These are phyloP conservation scores for Neodiprion virginianus DNA, from an alignment of 1,140 invertebrate genomes.

Conservation along the genomic window DNA sequence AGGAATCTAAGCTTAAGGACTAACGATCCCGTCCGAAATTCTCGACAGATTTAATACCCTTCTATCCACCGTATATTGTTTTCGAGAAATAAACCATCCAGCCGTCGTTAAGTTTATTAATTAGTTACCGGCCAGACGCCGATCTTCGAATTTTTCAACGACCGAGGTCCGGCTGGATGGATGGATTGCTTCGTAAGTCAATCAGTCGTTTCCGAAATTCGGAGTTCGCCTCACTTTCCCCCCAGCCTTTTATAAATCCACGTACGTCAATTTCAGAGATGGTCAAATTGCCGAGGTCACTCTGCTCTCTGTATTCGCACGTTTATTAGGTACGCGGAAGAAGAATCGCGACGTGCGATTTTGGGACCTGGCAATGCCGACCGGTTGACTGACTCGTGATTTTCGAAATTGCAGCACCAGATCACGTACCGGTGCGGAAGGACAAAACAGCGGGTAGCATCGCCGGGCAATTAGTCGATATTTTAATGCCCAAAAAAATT, in stretches of 20 bases:
- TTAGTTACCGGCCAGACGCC: not conserved
- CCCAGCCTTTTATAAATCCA: no score
- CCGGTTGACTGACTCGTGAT: slow-evolving; percentile 23
- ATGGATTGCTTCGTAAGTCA: not conserved
- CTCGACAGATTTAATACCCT: not conserved
- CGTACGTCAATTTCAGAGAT: no score
- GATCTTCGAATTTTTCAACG: not conserved
- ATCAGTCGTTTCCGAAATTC: not conserved
- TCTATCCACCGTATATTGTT: not conserved
- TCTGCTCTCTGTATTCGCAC: no score
- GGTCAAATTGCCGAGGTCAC: no score
- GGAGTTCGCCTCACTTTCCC: no score
- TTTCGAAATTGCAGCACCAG: slow-evolving; percentile 47
- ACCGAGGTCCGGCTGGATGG: not conserved
- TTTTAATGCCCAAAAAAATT: slow-evolving; percentile 62
- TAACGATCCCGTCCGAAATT: not conserved
- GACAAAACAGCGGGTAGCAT: slow-evolving; percentile 46
- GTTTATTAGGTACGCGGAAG: no score
- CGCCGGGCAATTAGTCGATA: slow-evolving; percentile 63
- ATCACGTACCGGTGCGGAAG: slow-evolving; percentile 46
- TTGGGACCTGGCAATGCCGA: not conserved
- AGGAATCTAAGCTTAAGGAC: not conserved
- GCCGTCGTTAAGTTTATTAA: not conserved
- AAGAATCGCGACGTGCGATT: no score
- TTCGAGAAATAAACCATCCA: not conserved